Evolutionary conservation across 1,140 invertebrate genomes (phyloP).

Genomic region (Panagrolaimus sp.): DNA sequence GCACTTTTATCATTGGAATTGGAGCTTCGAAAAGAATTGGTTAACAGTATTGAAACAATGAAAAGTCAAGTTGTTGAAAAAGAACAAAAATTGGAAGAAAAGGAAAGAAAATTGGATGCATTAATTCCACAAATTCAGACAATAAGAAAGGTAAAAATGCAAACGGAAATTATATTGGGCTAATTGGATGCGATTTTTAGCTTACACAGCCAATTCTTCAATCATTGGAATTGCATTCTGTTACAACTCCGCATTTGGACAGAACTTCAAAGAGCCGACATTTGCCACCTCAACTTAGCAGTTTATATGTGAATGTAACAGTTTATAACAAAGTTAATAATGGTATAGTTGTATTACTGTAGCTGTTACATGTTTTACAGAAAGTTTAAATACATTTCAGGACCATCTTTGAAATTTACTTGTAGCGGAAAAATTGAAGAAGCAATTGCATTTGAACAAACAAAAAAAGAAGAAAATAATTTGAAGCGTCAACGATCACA

Average conservation of each 20-base stretch:
- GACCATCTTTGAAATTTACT: not conserved
- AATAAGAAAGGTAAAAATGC: not conserved
- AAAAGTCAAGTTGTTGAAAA: not conserved
- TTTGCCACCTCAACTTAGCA: conserved; percentile 4
- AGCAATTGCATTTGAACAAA: not conserved
- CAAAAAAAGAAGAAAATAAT: not conserved
- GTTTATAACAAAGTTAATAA: conserved; percentile 12
- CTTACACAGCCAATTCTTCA: not conserved
- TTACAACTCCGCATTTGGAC: conserved; percentile 1
- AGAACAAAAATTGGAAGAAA: not conserved
- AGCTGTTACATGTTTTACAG: not conserved
- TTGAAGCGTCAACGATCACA: not conserved
- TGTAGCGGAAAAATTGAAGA: conserved; percentile 1
- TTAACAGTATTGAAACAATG: not conserved
- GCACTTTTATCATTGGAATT: not conserved
- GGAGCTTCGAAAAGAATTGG: not conserved
- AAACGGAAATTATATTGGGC: too few species aligned
- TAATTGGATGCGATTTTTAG: too few species aligned
- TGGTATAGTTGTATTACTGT: not conserved
- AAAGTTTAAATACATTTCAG: not conserved
- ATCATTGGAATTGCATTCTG: not conserved
- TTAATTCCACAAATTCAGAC: not conserved
- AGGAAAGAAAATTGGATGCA: not conserved
- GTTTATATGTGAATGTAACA: conserved; percentile 15
- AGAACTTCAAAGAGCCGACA: not conserved